Conservation (phyloP, 2,113 vertebrate species). For the Chamaetylas fuelleborni region DNA sequence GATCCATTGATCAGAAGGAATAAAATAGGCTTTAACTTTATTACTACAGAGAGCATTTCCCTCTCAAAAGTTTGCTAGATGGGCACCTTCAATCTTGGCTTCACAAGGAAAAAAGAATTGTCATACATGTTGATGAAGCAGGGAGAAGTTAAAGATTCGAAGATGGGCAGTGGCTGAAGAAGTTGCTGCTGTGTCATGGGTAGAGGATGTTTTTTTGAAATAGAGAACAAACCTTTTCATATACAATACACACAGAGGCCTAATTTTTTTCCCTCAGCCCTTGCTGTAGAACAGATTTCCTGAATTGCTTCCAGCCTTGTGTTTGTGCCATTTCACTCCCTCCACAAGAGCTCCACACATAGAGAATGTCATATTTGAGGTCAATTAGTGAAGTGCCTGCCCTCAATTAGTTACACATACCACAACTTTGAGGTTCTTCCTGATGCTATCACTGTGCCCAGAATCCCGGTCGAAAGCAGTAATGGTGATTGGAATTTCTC, state of each 20-base stretch:
- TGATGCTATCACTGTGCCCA: conserved; percentile 26
- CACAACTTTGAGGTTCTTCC: conserved; percentile 47
- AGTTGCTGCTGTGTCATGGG: not conserved
- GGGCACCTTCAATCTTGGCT: not conserved
- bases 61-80: not conserved
- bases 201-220: not conserved
- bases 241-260: too few relatives aligned
- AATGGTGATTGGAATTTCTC: conserved; percentile 67
- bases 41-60: not conserved
- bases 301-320: not conserved
- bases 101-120: not conserved
- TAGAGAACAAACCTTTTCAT: not conserved
- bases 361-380: not conserved
- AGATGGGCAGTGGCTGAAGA: not conserved
- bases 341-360: accelerated
- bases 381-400: not conserved
- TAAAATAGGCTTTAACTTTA: not conserved
- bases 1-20: not conserved
- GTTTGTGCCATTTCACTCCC: not conserved
- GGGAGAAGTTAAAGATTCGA: not conserved
- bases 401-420: not conserved
- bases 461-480: not conserved
- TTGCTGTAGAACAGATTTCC: not conserved
- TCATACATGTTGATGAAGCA: not conserved
- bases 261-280: not conserved